phyloP scores from a whole-genome alignment of 2,797 vertebrate species.

The Thunnus albacares region DNA sequence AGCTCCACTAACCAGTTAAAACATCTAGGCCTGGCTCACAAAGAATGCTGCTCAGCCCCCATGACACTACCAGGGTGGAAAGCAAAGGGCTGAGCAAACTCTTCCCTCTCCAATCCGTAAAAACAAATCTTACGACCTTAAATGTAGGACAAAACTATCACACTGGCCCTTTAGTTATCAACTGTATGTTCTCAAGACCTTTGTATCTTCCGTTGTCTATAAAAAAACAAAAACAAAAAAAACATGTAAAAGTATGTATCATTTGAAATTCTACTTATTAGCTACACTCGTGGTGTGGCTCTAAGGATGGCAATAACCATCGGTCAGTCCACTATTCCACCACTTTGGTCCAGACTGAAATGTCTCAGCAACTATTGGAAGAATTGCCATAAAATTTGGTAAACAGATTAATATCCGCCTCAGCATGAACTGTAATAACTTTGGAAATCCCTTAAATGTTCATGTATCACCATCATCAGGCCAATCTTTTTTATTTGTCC shows the following conservation, averaged over 20 bases:
- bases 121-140: conserved; percentile 4
- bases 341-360: too few relatives aligned
- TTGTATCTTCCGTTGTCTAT: background rate
- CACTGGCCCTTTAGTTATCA: background rate
- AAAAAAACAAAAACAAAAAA: background rate
- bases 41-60: conserved; percentile 48
- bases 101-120: conserved; percentile 15
- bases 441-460: background rate
- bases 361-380: too few relatives aligned
- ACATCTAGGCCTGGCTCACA: conserved; percentile 59
- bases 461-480: background rate
- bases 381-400: background rate
- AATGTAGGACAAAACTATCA: background rate
- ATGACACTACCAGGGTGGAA: conserved; percentile 28
- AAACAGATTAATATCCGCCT: background rate
- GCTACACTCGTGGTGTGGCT: conserved; percentile 3
- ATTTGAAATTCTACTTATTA: too few relatives aligned
- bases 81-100: conserved; percentile 43
- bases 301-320: background rate
- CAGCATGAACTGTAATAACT: background rate
- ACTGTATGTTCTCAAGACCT: background rate
- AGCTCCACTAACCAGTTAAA: conserved; percentile 73
- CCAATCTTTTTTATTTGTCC: background rate
- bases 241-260: background rate
- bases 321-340: background rate